A percentile compares a stretch with the other conserved stretches of the same genome.
Conservation (phyloP, 2,888 invertebrate species). For the Drosophila rellima region DNA sequence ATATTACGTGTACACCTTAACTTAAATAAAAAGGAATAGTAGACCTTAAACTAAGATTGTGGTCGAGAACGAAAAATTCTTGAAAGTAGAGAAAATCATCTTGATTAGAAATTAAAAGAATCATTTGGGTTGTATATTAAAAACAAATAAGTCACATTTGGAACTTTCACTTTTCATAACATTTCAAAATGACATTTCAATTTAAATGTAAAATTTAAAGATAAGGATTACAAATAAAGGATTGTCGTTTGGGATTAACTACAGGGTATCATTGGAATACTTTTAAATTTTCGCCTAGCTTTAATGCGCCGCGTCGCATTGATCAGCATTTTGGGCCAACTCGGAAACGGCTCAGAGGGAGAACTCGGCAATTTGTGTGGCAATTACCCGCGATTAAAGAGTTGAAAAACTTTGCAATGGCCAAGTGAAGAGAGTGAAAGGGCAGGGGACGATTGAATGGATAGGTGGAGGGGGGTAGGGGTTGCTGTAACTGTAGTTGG, state of each 20-base stretch:
- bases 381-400: conserved; percentile 67
- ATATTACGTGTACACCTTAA: neutral
- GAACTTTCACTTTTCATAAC: too few species aligned
- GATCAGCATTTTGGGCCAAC: conserved; percentile 31
- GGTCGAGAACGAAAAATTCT: too few species aligned
- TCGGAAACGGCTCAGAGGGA: conserved; percentile 20
- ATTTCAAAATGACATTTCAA: too few species aligned
- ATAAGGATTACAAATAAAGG: too few species aligned
- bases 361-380: conserved; percentile 55
- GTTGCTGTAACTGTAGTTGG: conserved; percentile 1
- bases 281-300: conserved; percentile 14
- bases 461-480: neutral
- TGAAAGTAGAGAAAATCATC: too few species aligned
- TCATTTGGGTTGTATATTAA: too few species aligned
- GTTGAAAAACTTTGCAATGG: conserved; percentile 45
- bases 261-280: conserved; percentile 5
- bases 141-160: too few species aligned
- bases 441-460: too few species aligned
- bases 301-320: conserved; percentile 36
- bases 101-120: too few species aligned
- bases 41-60: too few species aligned
- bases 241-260: neutral
- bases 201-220: neutral
- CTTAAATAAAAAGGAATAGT: too few species aligned
- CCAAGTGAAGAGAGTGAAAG: neutral